Base-by-base conservation (phyloP, 2,888 invertebrate species). In the Acanthosoma haemorrhoidale region DNA sequence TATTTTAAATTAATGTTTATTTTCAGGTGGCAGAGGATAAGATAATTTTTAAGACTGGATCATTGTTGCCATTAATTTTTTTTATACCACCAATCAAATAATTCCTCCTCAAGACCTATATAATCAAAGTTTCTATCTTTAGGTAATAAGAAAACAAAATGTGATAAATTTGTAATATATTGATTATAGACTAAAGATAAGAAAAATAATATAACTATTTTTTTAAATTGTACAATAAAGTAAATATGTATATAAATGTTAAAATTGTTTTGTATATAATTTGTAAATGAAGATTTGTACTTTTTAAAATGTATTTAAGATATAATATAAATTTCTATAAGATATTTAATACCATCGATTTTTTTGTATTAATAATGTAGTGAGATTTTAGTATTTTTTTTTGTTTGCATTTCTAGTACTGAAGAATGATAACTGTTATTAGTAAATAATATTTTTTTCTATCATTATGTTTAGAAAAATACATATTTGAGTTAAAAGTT, bases 1-100 rank as follows among this genome's bases (percentile, higher is more conserved):
- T 32, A 6, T 25, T 25, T 9, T n/a, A 29, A 25, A 16, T 39
- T 8, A n/a, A 57, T 68, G 16, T 32, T 60, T 32, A 18, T 36
- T 71, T 71, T 9, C 57, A 73, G 71, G 39, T 73, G 73, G 73
- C 71, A 73, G 39, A 70, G 73, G 58, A 63, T 73, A 36, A 69
- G 57, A 57, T 58, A 29, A 68, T 29, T 38, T 29, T 38, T 34
- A 68, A 58, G 57, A 57, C 36, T 58, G 57, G 21, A n/a, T 25
- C 15, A 11, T 38, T 38, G 16, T 68, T 68, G 59, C 68, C 68
- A 68, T 68, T 25, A 34, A 3, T 34, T 29, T 18, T 61, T n/a
- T 8, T 29, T 18, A 13, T 38, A 58, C 68, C 25, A 36, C 41
- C 39, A 63, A 25, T 41, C 39, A 64, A 64, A 43, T 38, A 43